Conservation (phyloP, 2,113 vertebrate species). For the Nycticryphes semicollaris region DNA sequence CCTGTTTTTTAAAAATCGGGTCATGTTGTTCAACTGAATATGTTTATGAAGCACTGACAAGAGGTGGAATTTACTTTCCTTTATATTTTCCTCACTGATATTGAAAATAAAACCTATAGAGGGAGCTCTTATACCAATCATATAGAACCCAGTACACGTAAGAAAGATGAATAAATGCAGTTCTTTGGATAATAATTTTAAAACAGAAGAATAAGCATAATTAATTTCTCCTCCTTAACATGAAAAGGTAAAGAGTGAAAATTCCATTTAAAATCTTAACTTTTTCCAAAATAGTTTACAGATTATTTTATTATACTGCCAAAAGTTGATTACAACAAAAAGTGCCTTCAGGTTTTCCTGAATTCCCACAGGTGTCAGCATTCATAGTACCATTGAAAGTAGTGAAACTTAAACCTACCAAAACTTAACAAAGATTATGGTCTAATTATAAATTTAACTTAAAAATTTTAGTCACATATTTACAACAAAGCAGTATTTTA, state of each 20-base stretch:
- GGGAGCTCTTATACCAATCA: slow-evolving; percentile 31
- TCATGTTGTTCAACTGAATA: not conserved
- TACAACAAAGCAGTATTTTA: not conserved
- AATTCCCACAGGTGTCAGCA: not conserved
- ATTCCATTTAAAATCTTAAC: not conserved
- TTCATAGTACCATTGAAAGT: not conserved
- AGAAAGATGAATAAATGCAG: not conserved
- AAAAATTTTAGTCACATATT: not conserved
- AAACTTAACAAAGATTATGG: not conserved
- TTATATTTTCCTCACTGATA: not conserved
- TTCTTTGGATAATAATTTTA: not conserved
- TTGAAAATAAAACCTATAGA: slow-evolving; percentile 10
- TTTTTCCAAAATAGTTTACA: not conserved
- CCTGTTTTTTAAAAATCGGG: not conserved
- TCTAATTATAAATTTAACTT: not conserved
- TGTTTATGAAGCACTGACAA: not conserved
- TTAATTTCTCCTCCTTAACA: not conserved
- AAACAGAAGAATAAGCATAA: not conserved
- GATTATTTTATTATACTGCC: not conserved
- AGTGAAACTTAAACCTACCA: not conserved
- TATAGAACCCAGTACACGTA: accelerated
- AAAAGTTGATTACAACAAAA: not conserved
- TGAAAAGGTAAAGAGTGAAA: not conserved
- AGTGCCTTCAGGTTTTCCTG: not conserved
- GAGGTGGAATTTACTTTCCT: not conserved